Evolutionary conservation across 2,888 invertebrate genomes (phyloP).

Genomic region (Cantharis flavilabris): DNA sequence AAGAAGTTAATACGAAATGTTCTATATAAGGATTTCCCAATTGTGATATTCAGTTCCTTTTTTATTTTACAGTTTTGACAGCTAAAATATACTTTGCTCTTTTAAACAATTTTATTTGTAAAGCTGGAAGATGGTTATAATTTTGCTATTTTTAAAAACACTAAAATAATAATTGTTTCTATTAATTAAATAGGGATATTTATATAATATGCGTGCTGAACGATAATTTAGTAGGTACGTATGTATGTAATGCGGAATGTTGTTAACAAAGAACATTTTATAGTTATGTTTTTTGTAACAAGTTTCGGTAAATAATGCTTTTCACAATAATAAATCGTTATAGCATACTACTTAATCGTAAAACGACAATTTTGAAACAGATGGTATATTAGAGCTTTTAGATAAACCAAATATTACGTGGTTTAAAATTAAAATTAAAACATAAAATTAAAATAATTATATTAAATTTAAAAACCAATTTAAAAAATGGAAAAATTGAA

Average conservation of each 20-base stretch:
- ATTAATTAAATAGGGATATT: neutral
- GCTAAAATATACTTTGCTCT: neutral
- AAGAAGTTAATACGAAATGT: neutral
- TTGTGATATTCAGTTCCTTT: neutral
- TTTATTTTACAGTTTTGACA: neutral
- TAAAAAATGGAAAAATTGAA: too few species aligned
- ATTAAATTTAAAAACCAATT: too few species aligned
- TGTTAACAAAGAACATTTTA: neutral
- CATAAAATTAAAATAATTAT: too few species aligned
- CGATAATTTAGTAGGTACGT: neutral
- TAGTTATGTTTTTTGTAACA: neutral
- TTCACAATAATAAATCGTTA: neutral
- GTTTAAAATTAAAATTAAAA: too few species aligned
- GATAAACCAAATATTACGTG: neutral
- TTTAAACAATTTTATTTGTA: neutral
- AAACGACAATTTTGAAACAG: neutral
- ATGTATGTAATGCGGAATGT: neutral
- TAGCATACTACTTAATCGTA: neutral
- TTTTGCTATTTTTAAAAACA: neutral
- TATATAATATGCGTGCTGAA: neutral
- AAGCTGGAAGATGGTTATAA: neutral
- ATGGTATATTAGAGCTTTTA: neutral
- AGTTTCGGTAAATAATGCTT: neutral
- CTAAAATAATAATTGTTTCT: neutral
- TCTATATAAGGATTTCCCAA: neutral